Percentiles rank a stretch among this genome's conserved stretches.
These are phyloP conservation scores for Prietella phreatophila DNA, from an alignment of 2,113 vertebrate species.

Conservation along the genomic window DNA sequence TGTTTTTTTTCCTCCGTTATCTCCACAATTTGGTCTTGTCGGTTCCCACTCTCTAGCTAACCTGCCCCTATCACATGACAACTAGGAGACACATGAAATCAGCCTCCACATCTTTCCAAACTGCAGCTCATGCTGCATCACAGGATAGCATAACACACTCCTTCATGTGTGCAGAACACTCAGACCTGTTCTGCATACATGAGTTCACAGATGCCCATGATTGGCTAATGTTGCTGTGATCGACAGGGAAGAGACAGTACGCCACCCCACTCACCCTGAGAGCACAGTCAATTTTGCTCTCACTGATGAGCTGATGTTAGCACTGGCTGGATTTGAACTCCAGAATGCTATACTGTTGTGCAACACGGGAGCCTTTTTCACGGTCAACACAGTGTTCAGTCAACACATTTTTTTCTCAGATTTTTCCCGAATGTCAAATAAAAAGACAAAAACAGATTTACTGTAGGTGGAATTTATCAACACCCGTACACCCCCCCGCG, in stretches of 20 bases:
- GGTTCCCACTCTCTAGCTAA: neutral
- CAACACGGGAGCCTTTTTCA: neutral
- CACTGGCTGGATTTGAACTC: neutral
- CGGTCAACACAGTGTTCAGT: constrained; percentile 11
- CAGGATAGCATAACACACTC: neutral
- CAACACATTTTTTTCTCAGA: neutral
- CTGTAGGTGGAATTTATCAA: neutral
- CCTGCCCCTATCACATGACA: neutral
- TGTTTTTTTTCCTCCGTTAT: neutral
- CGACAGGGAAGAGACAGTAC: neutral
- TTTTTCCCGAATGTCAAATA: neutral
- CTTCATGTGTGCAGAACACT: neutral
- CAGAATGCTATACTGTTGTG: neutral
- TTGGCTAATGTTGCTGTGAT: neutral
- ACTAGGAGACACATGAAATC: neutral
- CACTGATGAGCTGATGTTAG: neutral
- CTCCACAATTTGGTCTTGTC: neutral
- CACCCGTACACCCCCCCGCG: too few species aligned
- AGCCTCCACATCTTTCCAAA: neutral
- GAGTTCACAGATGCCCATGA: neutral
- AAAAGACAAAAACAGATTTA: neutral
- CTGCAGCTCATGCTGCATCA: neutral
- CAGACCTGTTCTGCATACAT: neutral
- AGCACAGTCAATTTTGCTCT: neutral
- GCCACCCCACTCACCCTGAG: neutral